A percentile compares a stretch with the other conserved stretches of the same genome.
Evolutionary conservation across 2,888 invertebrate genomes (phyloP).

Genomic region (Ochlodes sylvanus): DNA sequence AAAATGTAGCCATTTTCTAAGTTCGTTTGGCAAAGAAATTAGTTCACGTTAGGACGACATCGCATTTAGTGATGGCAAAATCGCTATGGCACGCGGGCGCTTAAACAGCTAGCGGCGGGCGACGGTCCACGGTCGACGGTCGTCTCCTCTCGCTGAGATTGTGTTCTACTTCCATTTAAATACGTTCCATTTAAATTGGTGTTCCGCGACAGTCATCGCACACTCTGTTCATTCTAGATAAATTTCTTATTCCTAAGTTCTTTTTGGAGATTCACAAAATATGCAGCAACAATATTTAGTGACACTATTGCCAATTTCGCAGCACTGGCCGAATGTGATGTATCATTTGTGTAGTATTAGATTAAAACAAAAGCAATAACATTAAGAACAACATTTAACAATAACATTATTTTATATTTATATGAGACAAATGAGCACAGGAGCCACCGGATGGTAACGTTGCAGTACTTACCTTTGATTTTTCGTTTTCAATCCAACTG

Average conservation of each 20-base stretch:
- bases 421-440: too few species aligned
- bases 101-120: neutral
- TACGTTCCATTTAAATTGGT: slow-evolving; percentile 16
- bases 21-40: slow-evolving; percentile 20
- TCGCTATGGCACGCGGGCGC: too few species aligned
- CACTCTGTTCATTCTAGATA: neutral
- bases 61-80: slow-evolving; percentile 1
- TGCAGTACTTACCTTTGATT: too few species aligned
- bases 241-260: neutral
- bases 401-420: too few species aligned
- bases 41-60: slow-evolving; percentile 8
- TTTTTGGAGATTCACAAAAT: neutral
- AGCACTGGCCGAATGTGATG: too few species aligned
- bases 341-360: too few species aligned
- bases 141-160: slow-evolving; percentile 12
- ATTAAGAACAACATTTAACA: too few species aligned
- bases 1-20: slow-evolving; percentile 20
- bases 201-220: slow-evolving; percentile 6
- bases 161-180: slow-evolving; percentile 12
- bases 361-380: too few species aligned
- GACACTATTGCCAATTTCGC: too few species aligned
- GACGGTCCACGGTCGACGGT: neutral
- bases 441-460: too few species aligned
- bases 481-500: too few species aligned
- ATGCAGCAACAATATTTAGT: neutral